Percentiles rank a stretch among this genome's conserved stretches.
Conservation (phyloP, 2,113 vertebrate genomes). For the Toxotes jaculatrix region DNA sequence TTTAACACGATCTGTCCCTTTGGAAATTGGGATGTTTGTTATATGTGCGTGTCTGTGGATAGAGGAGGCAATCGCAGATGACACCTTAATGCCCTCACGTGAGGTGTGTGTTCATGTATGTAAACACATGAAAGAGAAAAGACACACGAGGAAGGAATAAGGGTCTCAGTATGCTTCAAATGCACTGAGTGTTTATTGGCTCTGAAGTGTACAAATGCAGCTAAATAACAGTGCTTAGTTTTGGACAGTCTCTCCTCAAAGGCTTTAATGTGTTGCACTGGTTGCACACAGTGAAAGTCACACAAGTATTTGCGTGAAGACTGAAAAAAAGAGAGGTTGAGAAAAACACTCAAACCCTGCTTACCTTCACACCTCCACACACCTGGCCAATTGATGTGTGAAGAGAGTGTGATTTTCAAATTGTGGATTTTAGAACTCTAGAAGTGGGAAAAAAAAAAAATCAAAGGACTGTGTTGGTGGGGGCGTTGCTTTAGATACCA, state of each 20-base stretch:
- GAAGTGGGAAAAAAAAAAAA: neutral
- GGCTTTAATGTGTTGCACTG: neutral
- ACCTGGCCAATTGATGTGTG: neutral
- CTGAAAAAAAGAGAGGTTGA: neutral
- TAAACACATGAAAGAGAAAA: slow-evolving; percentile 19
- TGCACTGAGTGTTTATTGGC: neutral
- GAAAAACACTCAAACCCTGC: neutral
- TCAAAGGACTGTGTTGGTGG: neutral
- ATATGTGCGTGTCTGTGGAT: slow-evolving; percentile 3
- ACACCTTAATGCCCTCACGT: neutral
- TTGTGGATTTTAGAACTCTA: neutral
- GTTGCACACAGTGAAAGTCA: neutral
- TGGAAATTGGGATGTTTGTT: slow-evolving; percentile 32
- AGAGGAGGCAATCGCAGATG: neutral
- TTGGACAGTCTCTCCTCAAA: neutral
- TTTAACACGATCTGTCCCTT: slow-evolving; percentile 28
- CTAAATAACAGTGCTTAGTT: neutral
- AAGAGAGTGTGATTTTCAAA: neutral
- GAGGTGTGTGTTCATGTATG: neutral
- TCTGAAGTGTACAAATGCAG: neutral
- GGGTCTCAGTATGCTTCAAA: neutral
- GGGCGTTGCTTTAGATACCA: neutral
- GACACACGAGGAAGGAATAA: neutral
- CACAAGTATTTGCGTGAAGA: neutral
- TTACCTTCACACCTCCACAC: neutral